phyloP scores from a whole-genome alignment of 2,888 invertebrate species.

The Bursaphelenchus okinawaensis region DNA sequence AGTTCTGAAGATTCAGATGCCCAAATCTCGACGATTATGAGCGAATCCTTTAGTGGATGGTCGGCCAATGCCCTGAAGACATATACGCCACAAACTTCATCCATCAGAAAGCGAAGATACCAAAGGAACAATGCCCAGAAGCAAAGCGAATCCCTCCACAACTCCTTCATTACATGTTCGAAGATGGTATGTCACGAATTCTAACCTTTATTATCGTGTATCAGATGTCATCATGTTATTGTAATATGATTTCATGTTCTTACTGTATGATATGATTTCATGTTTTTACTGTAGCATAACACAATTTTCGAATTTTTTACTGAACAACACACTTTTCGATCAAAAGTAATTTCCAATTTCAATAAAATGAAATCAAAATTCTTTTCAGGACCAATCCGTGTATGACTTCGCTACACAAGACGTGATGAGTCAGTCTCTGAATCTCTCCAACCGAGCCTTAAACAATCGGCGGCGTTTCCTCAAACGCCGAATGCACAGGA shows the following conservation, averaged over 20 bases:
- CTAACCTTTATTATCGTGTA: too few relatives aligned
- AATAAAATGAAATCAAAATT: too few relatives aligned
- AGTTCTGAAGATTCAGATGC: conserved; percentile 27
- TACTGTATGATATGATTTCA: too few relatives aligned
- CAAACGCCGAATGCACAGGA: conserved; percentile 22
- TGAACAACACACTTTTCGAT: too few relatives aligned
- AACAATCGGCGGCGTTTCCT: conserved; percentile 6
- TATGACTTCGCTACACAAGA: conserved; percentile 13
- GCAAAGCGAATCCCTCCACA: background rate
- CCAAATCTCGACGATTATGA: background rate
- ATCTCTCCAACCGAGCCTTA: background rate
- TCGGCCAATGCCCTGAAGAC: background rate
- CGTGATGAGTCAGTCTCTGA: conserved; percentile 20
- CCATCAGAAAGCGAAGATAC: background rate
- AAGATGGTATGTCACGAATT: too few relatives aligned
- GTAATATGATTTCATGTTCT: too few relatives aligned
- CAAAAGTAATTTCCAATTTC: too few relatives aligned
- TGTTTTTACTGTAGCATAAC: too few relatives aligned
- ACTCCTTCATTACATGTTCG: background rate
- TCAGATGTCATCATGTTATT: too few relatives aligned
- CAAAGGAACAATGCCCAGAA: background rate
- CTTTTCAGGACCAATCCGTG: conserved; percentile 14
- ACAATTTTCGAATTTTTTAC: too few relatives aligned
- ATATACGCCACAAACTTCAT: background rate
- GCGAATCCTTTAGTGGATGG: conserved; percentile 2